Evolutionary conservation across 35 echinoderm and acorn worm species (phyloP).

Genomic region (Nesometra sesokonis): DNA sequence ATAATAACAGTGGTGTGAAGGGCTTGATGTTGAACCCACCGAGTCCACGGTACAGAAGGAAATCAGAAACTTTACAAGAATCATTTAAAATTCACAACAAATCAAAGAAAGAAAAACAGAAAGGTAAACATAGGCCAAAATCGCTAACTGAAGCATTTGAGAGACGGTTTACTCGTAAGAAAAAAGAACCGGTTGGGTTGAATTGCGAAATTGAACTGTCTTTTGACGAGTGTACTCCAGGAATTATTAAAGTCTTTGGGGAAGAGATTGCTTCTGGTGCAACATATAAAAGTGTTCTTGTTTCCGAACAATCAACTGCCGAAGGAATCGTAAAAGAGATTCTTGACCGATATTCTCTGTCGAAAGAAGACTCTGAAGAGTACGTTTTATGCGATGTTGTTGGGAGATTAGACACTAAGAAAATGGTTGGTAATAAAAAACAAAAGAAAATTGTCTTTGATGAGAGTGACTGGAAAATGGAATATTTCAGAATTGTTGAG

Average conservation of each 20-base stretch:
- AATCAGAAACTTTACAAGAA: background rate
- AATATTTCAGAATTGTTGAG: slow-evolving; percentile 55
- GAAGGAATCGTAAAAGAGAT: slow-evolving; percentile 73
- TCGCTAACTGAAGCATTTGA: slow-evolving; percentile 40
- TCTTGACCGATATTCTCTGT: slow-evolving; percentile 54
- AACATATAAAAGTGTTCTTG: slow-evolving; percentile 82
- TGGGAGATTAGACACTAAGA: slow-evolving; percentile 35
- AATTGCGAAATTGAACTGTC: slow-evolving; percentile 23
- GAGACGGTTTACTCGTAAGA: slow-evolving; percentile 46
- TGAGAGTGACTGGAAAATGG: slow-evolving; percentile 40
- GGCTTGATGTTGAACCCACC: slow-evolving; percentile 60
- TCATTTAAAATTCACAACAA: no score
- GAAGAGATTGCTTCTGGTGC: slow-evolving; percentile 46
- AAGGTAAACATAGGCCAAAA: slow-evolving; percentile 21
- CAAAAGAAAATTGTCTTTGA: slow-evolving; percentile 15
- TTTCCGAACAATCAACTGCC: slow-evolving; percentile 48
- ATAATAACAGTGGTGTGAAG: slow-evolving; percentile 16
- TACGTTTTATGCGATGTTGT: slow-evolving; percentile 93
- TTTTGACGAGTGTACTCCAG: slow-evolving; percentile 41
- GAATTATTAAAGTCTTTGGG: slow-evolving; percentile 66
- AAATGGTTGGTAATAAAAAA: background rate
- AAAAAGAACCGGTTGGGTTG: slow-evolving; percentile 4
- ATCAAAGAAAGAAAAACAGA: background rate
- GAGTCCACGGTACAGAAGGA: slow-evolving; percentile 61
- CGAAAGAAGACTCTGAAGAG: slow-evolving; percentile 45